Percentiles rank a stretch among this genome's conserved stretches.
Evolutionary conservation across 2,113 vertebrate species (phyloP).

Genomic region (Ctenomys sociabilis): DNA sequence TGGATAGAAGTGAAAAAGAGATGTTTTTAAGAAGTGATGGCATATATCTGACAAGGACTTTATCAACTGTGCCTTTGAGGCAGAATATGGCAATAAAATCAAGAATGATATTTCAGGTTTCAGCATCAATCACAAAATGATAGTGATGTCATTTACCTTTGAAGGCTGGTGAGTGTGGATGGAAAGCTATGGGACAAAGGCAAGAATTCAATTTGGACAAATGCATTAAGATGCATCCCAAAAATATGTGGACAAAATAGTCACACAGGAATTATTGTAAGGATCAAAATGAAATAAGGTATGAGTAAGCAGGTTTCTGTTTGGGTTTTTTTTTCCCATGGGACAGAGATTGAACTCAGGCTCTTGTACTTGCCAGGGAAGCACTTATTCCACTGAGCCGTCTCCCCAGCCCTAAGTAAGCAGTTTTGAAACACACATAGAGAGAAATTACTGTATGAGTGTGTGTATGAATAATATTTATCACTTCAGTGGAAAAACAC

Average conservation of each 20-base stretch:
- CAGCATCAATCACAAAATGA: background rate
- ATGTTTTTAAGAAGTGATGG: background rate
- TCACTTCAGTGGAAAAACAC: background rate
- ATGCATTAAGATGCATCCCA: background rate
- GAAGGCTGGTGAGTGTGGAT: background rate
- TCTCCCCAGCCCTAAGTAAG: no score
- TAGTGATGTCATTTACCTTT: background rate
- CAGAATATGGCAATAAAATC: background rate
- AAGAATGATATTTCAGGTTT: background rate
- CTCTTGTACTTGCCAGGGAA: no score
- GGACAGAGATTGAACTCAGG: no score
- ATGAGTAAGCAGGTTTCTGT: background rate
- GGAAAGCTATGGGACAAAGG: background rate
- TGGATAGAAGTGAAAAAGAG: background rate
- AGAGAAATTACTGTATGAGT: background rate
- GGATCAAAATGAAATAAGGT: constrained; percentile 20
- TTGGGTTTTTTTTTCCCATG: no score
- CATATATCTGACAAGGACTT: background rate
- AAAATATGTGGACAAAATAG: background rate
- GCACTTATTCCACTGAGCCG: no score
- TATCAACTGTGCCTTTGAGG: background rate
- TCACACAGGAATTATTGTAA: background rate
- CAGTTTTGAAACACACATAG: background rate
- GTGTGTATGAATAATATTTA: background rate
- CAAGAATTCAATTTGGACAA: constrained; percentile 26